A percentile compares a stretch with the other conserved stretches of the same genome.
These are phyloP conservation scores for Andrena dorsata DNA, from an alignment of 2,888 invertebrate genomes.

Conservation along the genomic window DNA sequence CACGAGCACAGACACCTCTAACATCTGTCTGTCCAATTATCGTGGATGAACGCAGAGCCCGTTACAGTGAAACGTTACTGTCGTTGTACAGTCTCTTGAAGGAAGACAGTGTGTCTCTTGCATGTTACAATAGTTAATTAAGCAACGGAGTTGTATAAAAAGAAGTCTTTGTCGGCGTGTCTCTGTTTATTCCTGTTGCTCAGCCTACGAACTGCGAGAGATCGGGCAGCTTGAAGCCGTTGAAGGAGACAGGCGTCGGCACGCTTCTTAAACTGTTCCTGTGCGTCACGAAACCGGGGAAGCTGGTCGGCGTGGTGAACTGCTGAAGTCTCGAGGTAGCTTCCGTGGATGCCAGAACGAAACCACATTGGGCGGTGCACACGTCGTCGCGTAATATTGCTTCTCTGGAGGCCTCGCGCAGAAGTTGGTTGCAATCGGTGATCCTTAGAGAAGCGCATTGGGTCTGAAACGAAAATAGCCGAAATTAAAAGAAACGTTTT, in stretches of 20 bases:
- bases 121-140: slow-evolving; percentile 53
- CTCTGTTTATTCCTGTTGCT: slow-evolving; percentile 66
- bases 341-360: slow-evolving; percentile 86
- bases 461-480: slow-evolving; percentile 87
- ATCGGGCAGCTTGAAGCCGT: slow-evolving; percentile 92
- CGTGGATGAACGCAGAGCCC: slow-evolving; percentile 16
- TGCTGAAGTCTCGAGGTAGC: slow-evolving; percentile 73
- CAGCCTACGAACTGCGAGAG: slow-evolving; percentile 90
- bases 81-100: slow-evolving; percentile 57
- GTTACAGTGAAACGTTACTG: slow-evolving; percentile 23
- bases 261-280: slow-evolving; percentile 74
- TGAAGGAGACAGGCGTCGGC: slow-evolving; percentile 83
- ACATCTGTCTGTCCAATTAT: slow-evolving; percentile 12
- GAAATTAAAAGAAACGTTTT: not conserved
- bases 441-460: slow-evolving; percentile 95
- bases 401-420: slow-evolving; percentile 93
- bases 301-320: slow-evolving; percentile 76
- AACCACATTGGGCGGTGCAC: slow-evolving; percentile 95
- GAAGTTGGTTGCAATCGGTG: slow-evolving; percentile 93
- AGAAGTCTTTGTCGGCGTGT: slow-evolving; percentile 42
- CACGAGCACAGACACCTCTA: not conserved
- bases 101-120: slow-evolving; percentile 60
- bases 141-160: slow-evolving; percentile 52
- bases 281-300: slow-evolving; percentile 73
- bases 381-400: slow-evolving; percentile 94